Evolutionary conservation across 1,140 invertebrate genomes (phyloP), one percentile per base, ranked within the genome.

Genomic region (Triops longicaudatus): DNA sequence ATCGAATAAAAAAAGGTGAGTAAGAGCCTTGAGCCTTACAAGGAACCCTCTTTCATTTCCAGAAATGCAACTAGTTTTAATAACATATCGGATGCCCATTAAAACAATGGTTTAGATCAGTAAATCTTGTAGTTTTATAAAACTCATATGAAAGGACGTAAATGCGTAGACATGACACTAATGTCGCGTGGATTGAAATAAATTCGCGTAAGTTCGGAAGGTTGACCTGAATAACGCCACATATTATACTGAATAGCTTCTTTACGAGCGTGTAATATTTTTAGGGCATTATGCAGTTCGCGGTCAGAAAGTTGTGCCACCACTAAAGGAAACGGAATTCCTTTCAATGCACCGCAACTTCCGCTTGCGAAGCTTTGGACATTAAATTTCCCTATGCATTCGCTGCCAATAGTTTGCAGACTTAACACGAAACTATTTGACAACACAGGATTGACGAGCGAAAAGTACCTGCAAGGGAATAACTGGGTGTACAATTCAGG

Each of bases 301-400:
- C 50, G 17, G 22, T n/a, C 2, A 5, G n/a, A 63, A 63, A 63
- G 14, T 22, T 63, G 14, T 0, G 31, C 7, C 31, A 37, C 31
- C 31, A 7, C 31, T 2, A 63, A 63, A 63, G 50, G 50, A 63
- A 63, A 63, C 50, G 50, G 50, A 63, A 63, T 63, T 63, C 50
- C 50, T 63, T 63, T 63, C 50, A 14, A 63, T 63, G 14, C 50
- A 63, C 50, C 50, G 22, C 50, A 63, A 63, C 50, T 63, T 63
- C 50, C 50, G 50, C 50, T 63, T 22, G 14, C 17, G 50, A 37
- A 37, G 44, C 0, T 17, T 63, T 63, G 10, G 22, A 63, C 14
- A 22, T 14, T 17, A 17, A 9, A n/a, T 63, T 63, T n/a, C 50
- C 50, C 50, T 22, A 6, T 22, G 9, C 14, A 63, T n/a, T 22